Percentiles rank a stretch among this genome's conserved stretches.
phyloP scores from a whole-genome alignment of 2,888 invertebrate species.

The Trachelus tabidus region DNA sequence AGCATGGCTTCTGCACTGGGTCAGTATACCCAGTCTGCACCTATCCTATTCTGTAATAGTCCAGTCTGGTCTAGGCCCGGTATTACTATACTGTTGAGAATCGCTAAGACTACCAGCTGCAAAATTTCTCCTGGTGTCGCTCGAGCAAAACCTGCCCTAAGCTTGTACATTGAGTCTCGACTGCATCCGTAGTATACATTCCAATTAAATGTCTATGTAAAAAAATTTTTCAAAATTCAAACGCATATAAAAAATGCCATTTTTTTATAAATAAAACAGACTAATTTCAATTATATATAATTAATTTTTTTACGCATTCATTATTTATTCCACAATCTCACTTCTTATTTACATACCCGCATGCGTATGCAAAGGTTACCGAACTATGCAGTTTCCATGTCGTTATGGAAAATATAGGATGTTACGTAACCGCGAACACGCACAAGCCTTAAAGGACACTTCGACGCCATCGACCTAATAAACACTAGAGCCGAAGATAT shows the following conservation, averaged over 20 bases:
- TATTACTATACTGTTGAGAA: constrained; percentile 13
- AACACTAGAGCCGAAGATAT: background rate
- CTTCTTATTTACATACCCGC: background rate
- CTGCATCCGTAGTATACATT: too few relatives aligned
- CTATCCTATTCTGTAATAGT: constrained; percentile 7
- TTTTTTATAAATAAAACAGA: too few relatives aligned
- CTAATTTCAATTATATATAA: too few relatives aligned
- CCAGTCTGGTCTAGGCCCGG: constrained; percentile 16
- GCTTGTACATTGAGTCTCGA: background rate
- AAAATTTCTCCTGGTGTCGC: constrained; percentile 36
- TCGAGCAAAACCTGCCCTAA: constrained; percentile 6
- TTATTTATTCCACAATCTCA: too few relatives aligned
- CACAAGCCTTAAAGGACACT: background rate
- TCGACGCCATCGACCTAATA: constrained; percentile 1
- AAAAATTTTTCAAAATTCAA: too few relatives aligned
- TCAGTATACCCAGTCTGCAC: constrained; percentile 13
- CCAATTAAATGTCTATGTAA: too few relatives aligned
- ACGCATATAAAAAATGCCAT: too few relatives aligned
- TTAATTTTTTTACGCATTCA: too few relatives aligned
- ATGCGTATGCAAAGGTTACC: background rate
- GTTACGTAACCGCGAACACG: background rate
- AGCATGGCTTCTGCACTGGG: background rate
- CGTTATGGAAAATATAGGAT: background rate
- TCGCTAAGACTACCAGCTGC: constrained; percentile 30
- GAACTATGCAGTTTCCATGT: background rate